A percentile compares a stretch with the other conserved stretches of the same genome.
Evolutionary conservation across 2,113 vertebrate genomes (phyloP).

Genomic region (Pteruthius melanotis): DNA sequence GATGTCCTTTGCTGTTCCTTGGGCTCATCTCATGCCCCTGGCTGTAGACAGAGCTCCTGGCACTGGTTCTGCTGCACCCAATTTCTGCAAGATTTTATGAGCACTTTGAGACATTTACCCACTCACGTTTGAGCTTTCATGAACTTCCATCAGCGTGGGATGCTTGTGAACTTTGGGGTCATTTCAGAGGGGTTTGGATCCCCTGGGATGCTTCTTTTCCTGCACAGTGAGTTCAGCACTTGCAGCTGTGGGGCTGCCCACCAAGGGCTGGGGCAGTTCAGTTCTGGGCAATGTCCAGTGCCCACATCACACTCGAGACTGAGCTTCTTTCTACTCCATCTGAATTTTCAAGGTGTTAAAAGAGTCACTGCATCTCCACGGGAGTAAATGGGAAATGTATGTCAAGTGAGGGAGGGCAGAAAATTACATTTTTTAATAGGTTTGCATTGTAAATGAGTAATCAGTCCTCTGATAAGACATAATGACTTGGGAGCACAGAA

Average conservation of each 20-base stretch:
- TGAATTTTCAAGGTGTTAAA: background rate
- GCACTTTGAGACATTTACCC: background rate
- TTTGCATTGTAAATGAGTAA: background rate
- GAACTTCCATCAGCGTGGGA: accelerated
- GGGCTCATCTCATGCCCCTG: too few relatives aligned
- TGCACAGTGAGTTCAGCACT: background rate
- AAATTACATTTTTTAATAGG: background rate
- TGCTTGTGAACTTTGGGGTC: background rate
- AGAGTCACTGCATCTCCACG: background rate
- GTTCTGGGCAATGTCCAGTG: background rate
- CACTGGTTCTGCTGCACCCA: background rate
- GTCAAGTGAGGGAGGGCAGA: background rate
- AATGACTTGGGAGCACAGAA: background rate
- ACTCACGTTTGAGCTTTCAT: background rate
- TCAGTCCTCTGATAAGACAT: background rate
- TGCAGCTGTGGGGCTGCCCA: background rate
- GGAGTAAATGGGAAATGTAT: background rate
- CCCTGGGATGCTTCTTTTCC: background rate
- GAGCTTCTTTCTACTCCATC: background rate
- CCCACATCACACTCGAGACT: background rate
- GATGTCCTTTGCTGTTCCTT: background rate
- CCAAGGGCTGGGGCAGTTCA: background rate
- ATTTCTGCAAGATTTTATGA: background rate
- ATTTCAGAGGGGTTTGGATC: background rate
- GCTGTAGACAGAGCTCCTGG: background rate